Evolutionary conservation across 2,797 vertebrate species (phyloP).

Genomic region (Zenarchopterus dispar): DNA sequence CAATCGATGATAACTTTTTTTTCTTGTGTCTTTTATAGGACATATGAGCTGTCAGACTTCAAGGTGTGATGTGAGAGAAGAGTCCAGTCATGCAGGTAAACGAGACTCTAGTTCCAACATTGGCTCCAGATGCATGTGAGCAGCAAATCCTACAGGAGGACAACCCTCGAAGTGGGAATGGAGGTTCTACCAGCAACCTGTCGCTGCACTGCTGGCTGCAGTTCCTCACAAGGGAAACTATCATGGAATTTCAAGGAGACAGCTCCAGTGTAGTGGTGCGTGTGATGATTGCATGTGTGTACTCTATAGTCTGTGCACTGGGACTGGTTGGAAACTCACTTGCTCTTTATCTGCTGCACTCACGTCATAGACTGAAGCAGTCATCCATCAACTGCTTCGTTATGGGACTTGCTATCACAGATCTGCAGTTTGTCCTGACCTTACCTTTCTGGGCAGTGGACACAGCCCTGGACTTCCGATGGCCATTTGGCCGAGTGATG

Average conservation of each 20-base stretch:
- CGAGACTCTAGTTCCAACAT: constrained; percentile 63
- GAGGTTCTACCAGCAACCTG: constrained; percentile 67
- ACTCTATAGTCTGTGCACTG: constrained; percentile 83
- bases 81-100: constrained; percentile 74
- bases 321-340: constrained; percentile 85
- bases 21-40: constrained; percentile 7
- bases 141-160: constrained; percentile 68
- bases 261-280: constrained; percentile 77
- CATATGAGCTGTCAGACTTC: constrained; percentile 1
- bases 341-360: constrained; percentile 83
- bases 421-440: constrained; percentile 83
- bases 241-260: constrained; percentile 78
- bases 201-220: constrained; percentile 84
- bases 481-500: constrained; percentile 82
- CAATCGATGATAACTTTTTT: constrained; percentile 17
- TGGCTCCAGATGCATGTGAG: constrained; percentile 73
- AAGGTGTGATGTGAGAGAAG: constrained; percentile 40
- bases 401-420: constrained; percentile 82
- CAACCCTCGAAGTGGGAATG: constrained; percentile 65
- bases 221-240: constrained; percentile 78
- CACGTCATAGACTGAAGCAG: constrained; percentile 81
- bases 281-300: constrained; percentile 82
- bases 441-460: constrained; percentile 84
- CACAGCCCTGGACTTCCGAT: constrained; percentile 83
- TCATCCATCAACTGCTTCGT: constrained; percentile 83